phyloP scores from a whole-genome alignment of 2,888 invertebrate species.

The Melanotus villosus region DNA sequence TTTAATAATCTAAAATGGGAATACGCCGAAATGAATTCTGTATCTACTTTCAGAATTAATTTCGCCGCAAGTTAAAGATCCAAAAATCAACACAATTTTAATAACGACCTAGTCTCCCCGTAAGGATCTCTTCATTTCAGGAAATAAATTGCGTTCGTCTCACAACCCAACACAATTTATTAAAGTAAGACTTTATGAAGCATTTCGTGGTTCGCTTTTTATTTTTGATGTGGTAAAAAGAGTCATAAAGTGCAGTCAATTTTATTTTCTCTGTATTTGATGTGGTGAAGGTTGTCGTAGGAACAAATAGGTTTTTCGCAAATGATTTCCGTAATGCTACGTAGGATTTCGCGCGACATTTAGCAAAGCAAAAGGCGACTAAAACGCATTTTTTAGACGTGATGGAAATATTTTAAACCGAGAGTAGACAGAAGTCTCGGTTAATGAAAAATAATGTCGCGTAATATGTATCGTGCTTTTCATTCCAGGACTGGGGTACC shows the following conservation, averaged over 20 bases:
- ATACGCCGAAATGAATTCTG: too few relatives aligned
- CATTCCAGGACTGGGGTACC: not conserved
- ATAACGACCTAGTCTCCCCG: not conserved
- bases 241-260: slow-evolving; percentile 15
- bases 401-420: slow-evolving; percentile 6
- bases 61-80: too few relatives aligned
- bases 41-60: too few relatives aligned
- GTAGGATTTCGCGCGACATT: slow-evolving; percentile 16
- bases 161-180: slow-evolving; percentile 10
- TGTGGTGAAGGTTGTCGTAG: not conserved
- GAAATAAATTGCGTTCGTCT: slow-evolving; percentile 7
- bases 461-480: slow-evolving; percentile 1
- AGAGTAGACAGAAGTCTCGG: not conserved
- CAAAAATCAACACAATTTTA: not conserved
- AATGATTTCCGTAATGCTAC: not conserved
- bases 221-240: slow-evolving; percentile 1
- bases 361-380: slow-evolving; percentile 1
- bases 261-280: slow-evolving; percentile 10
- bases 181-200: slow-evolving; percentile 17
- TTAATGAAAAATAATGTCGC: slow-evolving; percentile 15
- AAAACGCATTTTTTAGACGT: slow-evolving; percentile 4
- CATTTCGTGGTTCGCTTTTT: not conserved
- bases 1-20: too few relatives aligned
- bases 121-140: slow-evolving; percentile 1
- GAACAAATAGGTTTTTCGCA: slow-evolving; percentile 6